Conservation (phyloP, 2,888 invertebrate species). For the Calameuta filiformis region DNA sequence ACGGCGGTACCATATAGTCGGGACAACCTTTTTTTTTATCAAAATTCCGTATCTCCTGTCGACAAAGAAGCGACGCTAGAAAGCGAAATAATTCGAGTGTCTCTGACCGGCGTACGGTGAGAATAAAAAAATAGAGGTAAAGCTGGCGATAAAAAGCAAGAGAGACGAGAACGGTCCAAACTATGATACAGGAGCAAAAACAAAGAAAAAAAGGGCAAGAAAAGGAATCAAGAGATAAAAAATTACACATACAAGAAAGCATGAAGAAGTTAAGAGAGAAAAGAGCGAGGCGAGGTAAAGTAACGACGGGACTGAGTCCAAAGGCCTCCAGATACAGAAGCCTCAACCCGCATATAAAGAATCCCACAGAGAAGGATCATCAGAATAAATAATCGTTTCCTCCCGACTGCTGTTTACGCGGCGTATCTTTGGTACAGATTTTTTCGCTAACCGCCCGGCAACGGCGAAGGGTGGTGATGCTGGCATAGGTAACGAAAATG, state of each 20-base stretch:
- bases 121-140: background rate
- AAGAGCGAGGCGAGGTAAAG: background rate
- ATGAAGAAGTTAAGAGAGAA: background rate
- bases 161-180: background rate
- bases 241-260: background rate
- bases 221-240: no score
- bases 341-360: background rate
- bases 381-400: slow-evolving; percentile 37
- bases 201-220: no score
- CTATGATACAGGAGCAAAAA: background rate
- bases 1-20: background rate
- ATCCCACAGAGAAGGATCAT: slow-evolving; percentile 21
- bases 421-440: slow-evolving; percentile 20
- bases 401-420: slow-evolving; percentile 18
- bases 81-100: background rate
- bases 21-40: background rate
- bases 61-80: background rate
- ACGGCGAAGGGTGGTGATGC: slow-evolving; percentile 2
- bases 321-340: background rate
- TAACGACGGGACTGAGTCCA: background rate
- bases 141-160: background rate
- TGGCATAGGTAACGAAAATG: slow-evolving; percentile 35
- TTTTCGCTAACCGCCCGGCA: slow-evolving; percentile 21
- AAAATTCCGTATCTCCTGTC: background rate
- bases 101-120: background rate